Conservation (phyloP, 1,140 invertebrate genomes). For the Oryctes rhinoceros region DNA sequence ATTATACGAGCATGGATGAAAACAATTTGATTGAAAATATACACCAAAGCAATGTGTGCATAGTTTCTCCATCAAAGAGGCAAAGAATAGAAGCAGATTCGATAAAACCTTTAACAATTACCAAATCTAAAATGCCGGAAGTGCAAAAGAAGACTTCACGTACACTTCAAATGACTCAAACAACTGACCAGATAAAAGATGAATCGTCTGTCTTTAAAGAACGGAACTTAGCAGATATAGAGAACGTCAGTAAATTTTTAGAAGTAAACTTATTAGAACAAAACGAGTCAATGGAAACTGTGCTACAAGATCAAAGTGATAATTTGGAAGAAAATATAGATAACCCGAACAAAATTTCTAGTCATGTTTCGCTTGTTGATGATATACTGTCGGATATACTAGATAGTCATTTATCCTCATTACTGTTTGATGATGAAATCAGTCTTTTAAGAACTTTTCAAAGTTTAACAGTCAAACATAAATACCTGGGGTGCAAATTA, state of each 20-base stretch:
- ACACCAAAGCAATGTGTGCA: neutral
- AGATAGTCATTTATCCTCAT: neutral
- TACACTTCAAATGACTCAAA: conserved; percentile 1
- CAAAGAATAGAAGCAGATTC: neutral
- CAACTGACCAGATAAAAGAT: neutral
- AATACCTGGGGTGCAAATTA: conserved; percentile 3
- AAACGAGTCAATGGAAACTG: neutral
- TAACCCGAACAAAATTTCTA: neutral
- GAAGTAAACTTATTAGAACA: neutral
- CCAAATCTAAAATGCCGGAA: neutral
- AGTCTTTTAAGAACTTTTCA: neutral
- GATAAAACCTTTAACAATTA: neutral
- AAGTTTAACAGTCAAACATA: neutral
- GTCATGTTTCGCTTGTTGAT: neutral
- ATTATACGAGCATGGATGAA: neutral
- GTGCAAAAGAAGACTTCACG: neutral
- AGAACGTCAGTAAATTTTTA: neutral
- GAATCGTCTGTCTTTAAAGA: neutral
- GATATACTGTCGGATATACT: neutral
- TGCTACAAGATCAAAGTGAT: neutral
- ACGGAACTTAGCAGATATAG: neutral
- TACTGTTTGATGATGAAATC: neutral
- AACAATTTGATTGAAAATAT: neutral
- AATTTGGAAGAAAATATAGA: neutral
- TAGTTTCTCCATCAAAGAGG: neutral